Evolutionary conservation across 2,797 vertebrate species (phyloP), one percentile per base, ranked within the genome.

Genomic region (Pogonophryne albipinna): DNA sequence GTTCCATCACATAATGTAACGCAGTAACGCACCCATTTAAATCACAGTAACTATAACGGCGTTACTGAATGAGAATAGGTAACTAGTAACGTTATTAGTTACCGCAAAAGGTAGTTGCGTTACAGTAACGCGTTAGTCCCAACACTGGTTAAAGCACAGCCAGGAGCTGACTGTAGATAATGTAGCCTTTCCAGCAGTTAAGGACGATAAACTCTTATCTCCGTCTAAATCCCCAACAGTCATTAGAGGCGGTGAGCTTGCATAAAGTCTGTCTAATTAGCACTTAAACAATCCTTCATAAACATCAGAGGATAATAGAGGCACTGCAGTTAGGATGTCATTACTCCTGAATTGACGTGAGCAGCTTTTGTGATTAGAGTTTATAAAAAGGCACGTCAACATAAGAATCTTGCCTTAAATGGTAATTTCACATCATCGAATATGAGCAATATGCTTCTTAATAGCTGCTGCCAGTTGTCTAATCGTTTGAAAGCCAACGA

Each of bases 191-290:
- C 74, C 49, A 76, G 65, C 79, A 78, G 80, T 89, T 81, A 80
- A 83, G 78, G 67, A 79, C 79, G 86, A 92, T 92, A 88, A 93
- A 79, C 82, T 66, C 83, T 91, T 85, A 91, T 91, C 90, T 85
- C 67, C 23, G 65, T 78, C 72, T 79, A 82, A 93, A 92, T 87
- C 82, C 85, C 76, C 78, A 85, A 62, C 79, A 84, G 89, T 91
- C 87, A 92, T 93, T 91, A 91, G 4, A 84, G 73, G 79, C 76
- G 52, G 74, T 53, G 63, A 65, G 53, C 66, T 64, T 59, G 80
- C 71, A 87, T 55, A 73, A 71, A 81, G 83, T 76, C 76, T 79
- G 61, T 82, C 76, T 92, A 93, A 92, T 94, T 91, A 90, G 79
- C 47, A 47, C 78, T 87, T 64, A 20, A 78, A 82, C 79, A 67